Evolutionary conservation across 2,888 invertebrate genomes (phyloP).

Genomic region (Sphaeridia pumilis): DNA sequence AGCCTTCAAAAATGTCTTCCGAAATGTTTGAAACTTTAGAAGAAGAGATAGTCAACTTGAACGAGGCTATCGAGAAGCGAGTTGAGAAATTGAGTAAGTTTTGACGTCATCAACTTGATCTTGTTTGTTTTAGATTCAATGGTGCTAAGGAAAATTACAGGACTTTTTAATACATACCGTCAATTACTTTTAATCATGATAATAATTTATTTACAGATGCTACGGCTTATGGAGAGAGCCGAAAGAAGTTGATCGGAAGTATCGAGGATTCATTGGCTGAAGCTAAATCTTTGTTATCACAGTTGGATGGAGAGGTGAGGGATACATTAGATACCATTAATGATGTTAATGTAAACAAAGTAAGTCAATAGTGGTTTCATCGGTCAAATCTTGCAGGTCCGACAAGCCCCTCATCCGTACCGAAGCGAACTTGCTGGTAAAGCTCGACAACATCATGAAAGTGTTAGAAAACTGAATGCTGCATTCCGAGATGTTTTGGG

Average conservation of each 20-base stretch:
- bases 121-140: background rate
- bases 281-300: slow-evolving; percentile 37
- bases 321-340: slow-evolving; percentile 35
- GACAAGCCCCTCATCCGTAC: slow-evolving; percentile 32
- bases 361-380: background rate
- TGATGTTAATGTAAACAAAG: background rate
- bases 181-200: background rate
- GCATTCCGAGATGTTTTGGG: slow-evolving; percentile 29
- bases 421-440: slow-evolving; percentile 34
- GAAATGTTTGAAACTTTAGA: slow-evolving; percentile 36
- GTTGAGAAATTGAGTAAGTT: slow-evolving; percentile 20
- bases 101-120: background rate
- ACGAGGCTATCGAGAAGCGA: slow-evolving; percentile 29
- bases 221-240: slow-evolving; percentile 35
- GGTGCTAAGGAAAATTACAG: background rate
- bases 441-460: slow-evolving; percentile 30
- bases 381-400: slow-evolving; percentile 6
- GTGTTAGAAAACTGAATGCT: slow-evolving; percentile 24
- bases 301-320: slow-evolving; percentile 41
- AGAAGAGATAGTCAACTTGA: slow-evolving; percentile 31
- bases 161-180: too few relatives aligned
- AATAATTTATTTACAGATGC: slow-evolving; percentile 21
- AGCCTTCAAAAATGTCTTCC: too few relatives aligned
- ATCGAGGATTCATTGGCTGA: slow-evolving; percentile 37
- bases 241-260: slow-evolving; percentile 36